Conservation (phyloP, 2,888 invertebrate genomes). For the Crossocerus cetratus region DNA sequence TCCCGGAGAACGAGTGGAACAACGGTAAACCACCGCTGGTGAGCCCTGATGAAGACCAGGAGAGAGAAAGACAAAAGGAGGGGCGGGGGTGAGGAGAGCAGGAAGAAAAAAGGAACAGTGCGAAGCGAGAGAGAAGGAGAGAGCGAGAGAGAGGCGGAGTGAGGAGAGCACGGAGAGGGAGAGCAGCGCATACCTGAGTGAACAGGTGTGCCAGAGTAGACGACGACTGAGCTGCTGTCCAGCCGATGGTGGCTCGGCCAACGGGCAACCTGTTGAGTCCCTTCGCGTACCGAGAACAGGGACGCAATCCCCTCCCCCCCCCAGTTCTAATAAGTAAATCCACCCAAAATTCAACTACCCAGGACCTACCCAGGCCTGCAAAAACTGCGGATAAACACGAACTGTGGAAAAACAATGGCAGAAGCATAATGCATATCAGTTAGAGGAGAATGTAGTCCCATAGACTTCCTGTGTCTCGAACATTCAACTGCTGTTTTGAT, state of each 20-base stretch:
- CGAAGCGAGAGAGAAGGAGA: slow-evolving; percentile 16
- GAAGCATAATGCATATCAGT: too few relatives aligned
- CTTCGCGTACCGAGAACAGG: slow-evolving; percentile 47
- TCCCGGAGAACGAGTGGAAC: slow-evolving; percentile 41
- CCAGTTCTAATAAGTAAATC: too few relatives aligned
- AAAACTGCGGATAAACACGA: too few relatives aligned
- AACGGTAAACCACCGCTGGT: slow-evolving; percentile 54
- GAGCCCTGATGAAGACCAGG: slow-evolving; percentile 32
- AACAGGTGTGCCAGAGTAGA: slow-evolving; percentile 65
- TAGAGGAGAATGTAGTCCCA: too few relatives aligned
- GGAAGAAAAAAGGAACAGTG: slow-evolving; percentile 14
- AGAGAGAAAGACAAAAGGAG: slow-evolving; percentile 12
- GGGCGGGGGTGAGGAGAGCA: slow-evolving; percentile 20
- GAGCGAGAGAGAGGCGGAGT: slow-evolving; percentile 10
- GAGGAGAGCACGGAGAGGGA: slow-evolving; percentile 24
- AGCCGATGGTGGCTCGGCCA: slow-evolving; percentile 43
- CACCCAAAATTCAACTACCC: too few relatives aligned
- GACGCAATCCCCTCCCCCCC: slow-evolving; percentile 44
- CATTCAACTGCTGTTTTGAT: slow-evolving; percentile 7
- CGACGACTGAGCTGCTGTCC: slow-evolving; percentile 54
- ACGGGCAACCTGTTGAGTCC: slow-evolving; percentile 51
- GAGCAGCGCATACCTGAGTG: slow-evolving; percentile 64
- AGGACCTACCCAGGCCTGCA: too few relatives aligned
- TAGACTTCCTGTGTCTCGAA: background rate
- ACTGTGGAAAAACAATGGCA: too few relatives aligned